Percentiles rank a stretch among this genome's conserved stretches.
Conservation (phyloP, 2,888 invertebrate species). For the Raillietiella orientalis region DNA sequence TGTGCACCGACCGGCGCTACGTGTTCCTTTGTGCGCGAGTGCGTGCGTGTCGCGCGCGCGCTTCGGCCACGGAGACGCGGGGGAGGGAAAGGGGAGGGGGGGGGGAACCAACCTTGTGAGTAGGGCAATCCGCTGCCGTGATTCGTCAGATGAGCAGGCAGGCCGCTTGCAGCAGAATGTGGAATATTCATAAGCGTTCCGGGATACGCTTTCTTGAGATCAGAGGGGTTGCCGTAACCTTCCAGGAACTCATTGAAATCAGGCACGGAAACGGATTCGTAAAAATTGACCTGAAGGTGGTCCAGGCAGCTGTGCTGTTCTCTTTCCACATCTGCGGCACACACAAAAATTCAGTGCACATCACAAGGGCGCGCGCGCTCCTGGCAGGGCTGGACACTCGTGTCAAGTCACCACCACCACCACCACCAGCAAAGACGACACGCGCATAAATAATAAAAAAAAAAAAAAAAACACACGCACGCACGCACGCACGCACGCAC, state of each 20-base stretch:
- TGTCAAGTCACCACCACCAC: background rate
- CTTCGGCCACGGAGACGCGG: constrained; percentile 23
- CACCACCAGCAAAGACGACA: no score
- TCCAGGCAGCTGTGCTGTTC: constrained; percentile 29
- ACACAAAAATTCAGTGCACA: constrained; percentile 1
- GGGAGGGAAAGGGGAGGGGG: constrained; percentile 16
- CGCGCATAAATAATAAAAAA: no score
- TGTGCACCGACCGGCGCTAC: no score
- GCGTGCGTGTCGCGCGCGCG: no score
- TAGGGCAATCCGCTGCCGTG: constrained; percentile 23
- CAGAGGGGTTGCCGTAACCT: constrained; percentile 17
- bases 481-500: no score
- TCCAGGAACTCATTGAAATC: constrained; percentile 35
- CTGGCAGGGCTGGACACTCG: background rate
- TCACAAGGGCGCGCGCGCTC: background rate
- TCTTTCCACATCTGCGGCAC: constrained; percentile 22
- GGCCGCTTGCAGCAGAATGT: no score
- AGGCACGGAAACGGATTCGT: constrained; percentile 39
- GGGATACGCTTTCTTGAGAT: no score
- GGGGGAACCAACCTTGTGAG: constrained; percentile 16
- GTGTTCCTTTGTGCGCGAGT: no score
- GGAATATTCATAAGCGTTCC: no score
- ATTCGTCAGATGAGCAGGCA: no score
- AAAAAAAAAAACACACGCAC: no score
- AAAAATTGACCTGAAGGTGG: constrained; percentile 35